These are phyloP conservation scores for Scaeva pyrastri DNA, from an alignment of 2,888 invertebrate species.

Conservation along the genomic window DNA sequence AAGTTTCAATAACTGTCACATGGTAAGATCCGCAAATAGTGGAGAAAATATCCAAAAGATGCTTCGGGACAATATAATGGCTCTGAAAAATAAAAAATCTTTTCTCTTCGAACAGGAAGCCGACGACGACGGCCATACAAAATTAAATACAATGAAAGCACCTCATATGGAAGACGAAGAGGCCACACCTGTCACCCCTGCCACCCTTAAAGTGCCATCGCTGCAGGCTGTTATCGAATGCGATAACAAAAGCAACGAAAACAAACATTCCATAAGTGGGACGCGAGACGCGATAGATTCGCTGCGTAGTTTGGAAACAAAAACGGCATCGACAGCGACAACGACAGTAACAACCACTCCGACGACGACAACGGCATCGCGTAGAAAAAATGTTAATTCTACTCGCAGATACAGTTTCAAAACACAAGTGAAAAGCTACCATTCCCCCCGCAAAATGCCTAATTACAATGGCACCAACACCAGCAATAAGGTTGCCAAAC, in stretches of 20 bases:
- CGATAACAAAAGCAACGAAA: conserved; percentile 60
- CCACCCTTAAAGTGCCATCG: conserved; percentile 15
- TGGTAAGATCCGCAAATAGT: conserved; percentile 68
- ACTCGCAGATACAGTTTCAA: conserved; percentile 83
- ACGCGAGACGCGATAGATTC: conserved; percentile 76
- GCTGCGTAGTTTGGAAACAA: conserved; percentile 49
- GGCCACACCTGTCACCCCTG: conserved; percentile 50
- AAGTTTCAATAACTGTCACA: conserved; percentile 78
- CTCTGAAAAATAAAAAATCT: conserved; percentile 59
- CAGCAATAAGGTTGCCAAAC: conserved; percentile 87
- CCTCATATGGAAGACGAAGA: conserved; percentile 3
- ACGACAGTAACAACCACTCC: background rate
- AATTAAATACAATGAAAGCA: conserved; percentile 44
- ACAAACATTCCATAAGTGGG: conserved; percentile 59
- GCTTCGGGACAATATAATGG: conserved; percentile 79
- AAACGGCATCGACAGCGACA: conserved; percentile 38
- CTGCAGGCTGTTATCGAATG: conserved; percentile 50
- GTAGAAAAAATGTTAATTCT: conserved; percentile 69
- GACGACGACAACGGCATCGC: conserved; percentile 11
- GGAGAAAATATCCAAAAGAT: conserved; percentile 81
- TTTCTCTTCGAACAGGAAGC: conserved; percentile 23
- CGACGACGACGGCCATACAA: conserved; percentile 26
- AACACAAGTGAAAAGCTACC: conserved; percentile 81
- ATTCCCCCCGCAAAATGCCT: conserved; percentile 80
- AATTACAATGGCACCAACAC: conserved; percentile 64